Evolutionary conservation across 1,140 invertebrate genomes (phyloP).

Genomic region (Scaptomyza montana): DNA sequence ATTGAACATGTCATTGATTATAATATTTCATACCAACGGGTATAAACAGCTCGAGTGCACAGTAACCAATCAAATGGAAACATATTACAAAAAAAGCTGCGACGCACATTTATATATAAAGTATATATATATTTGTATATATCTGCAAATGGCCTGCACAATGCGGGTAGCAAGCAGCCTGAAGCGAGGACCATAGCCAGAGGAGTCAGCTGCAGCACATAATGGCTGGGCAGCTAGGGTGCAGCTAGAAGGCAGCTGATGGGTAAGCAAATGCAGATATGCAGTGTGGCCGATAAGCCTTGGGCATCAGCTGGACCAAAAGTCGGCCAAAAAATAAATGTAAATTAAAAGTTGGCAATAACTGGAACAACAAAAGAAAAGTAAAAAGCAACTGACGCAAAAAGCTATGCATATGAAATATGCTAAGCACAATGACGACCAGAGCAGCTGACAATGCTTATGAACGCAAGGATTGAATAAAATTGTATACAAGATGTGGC

Average conservation of each 20-base stretch:
- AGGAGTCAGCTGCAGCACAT: slow-evolving; percentile 39
- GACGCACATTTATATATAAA: slow-evolving; percentile 5
- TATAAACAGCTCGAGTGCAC: neutral
- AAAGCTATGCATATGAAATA: slow-evolving; percentile 37
- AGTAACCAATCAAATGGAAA: slow-evolving; percentile 61
- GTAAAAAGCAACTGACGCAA: slow-evolving; percentile 13
- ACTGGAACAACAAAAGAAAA: slow-evolving; percentile 10
- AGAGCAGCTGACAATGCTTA: slow-evolving; percentile 31
- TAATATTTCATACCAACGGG: neutral
- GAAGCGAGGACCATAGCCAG: neutral
- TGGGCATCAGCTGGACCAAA: slow-evolving; percentile 34
- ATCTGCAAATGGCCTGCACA: slow-evolving; percentile 40
- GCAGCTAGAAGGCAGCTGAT: neutral
- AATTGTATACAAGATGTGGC: slow-evolving; percentile 31
- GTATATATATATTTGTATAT: slow-evolving; percentile 27
- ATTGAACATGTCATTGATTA: neutral
- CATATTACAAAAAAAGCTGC: slow-evolving; percentile 50
- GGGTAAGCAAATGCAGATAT: slow-evolving; percentile 1
- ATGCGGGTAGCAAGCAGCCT: slow-evolving; percentile 43
- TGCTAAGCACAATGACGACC: slow-evolving; percentile 17
- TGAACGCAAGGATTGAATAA: slow-evolving; percentile 49
- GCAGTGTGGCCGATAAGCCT: slow-evolving; percentile 44
- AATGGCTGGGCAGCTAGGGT: slow-evolving; percentile 19
- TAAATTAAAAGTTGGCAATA: slow-evolving; percentile 66
- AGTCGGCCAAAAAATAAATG: slow-evolving; percentile 67